A percentile compares a stretch with the other conserved stretches of the same genome.
Evolutionary conservation across 1,140 invertebrate species (phyloP).

Genomic region (Lethrus apterus): DNA sequence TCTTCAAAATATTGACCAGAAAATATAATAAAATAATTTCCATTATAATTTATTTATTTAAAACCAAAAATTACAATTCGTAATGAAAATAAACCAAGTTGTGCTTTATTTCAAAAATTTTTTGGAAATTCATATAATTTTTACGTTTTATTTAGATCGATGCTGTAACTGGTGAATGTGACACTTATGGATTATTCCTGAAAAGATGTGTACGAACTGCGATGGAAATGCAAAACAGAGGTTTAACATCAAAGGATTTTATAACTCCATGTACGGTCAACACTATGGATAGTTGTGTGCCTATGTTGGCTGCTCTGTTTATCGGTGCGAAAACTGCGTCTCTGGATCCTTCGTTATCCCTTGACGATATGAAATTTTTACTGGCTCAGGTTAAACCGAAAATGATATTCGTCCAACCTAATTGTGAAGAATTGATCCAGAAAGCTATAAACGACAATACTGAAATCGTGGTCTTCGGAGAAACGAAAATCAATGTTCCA

Average conservation of each 20-base stretch:
- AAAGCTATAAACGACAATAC: neutral
- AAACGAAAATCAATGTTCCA: neutral
- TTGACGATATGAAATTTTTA: conserved; percentile 8
- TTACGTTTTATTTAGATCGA: conserved; percentile 46
- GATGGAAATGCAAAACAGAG: conserved; percentile 36
- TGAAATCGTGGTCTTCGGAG: conserved; percentile 15
- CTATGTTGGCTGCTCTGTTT: conserved; percentile 41
- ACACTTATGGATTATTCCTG: conserved; percentile 38
- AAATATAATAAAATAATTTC: too few species aligned
- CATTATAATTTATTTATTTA: too few species aligned
- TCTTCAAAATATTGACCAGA: too few species aligned
- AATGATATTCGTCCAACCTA: conserved; percentile 10
- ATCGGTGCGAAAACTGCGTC: conserved; percentile 31
- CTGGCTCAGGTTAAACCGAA: conserved; percentile 12
- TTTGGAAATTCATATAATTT: too few species aligned
- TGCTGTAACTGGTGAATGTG: conserved; percentile 39
- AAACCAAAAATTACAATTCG: too few species aligned
- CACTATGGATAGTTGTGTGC: conserved; percentile 42
- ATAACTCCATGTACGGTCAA: conserved; percentile 42
- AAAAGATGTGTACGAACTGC: conserved; percentile 40
- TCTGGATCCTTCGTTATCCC: conserved; percentile 9
- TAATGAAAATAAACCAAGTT: too few species aligned
- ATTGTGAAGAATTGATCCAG: conserved; percentile 2
- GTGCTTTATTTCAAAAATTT: too few species aligned
- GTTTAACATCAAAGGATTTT: conserved; percentile 40